Conservation (phyloP, 2,888 invertebrate species). For the Plagodis dolabraria region DNA sequence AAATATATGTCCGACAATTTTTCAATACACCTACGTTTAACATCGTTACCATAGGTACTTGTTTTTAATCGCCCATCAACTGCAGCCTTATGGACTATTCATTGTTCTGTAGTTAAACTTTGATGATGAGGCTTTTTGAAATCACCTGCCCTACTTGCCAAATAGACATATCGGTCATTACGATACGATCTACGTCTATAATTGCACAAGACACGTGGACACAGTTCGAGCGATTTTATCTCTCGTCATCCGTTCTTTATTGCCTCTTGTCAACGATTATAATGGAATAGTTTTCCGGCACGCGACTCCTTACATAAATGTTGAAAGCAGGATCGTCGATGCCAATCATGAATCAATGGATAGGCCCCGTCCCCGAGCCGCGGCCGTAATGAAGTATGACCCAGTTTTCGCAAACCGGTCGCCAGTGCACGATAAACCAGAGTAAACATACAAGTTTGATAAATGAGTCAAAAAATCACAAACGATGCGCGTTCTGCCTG, state of each 20-base stretch:
- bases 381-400: slow-evolving; percentile 53
- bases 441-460: slow-evolving; percentile 57
- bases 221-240: slow-evolving; percentile 38
- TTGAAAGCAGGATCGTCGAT: slow-evolving; percentile 28
- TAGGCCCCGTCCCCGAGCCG: slow-evolving; percentile 42
- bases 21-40: too few relatives aligned
- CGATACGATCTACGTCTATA: slow-evolving; percentile 13
- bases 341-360: slow-evolving; percentile 46
- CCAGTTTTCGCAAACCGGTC: slow-evolving; percentile 52
- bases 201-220: slow-evolving; percentile 23
- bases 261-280: slow-evolving; percentile 47
- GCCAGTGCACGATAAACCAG: slow-evolving; percentile 47
- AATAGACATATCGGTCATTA: slow-evolving; percentile 25
- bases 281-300: slow-evolving; percentile 45
- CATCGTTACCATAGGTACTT: too few relatives aligned
- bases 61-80: too few relatives aligned
- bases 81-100: too few relatives aligned
- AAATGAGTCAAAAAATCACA: slow-evolving; percentile 59
- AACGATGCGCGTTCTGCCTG: slow-evolving; percentile 41
- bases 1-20: too few relatives aligned
- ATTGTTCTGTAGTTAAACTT: too few relatives aligned
- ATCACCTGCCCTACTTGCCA: slow-evolving; percentile 24
- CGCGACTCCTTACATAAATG: slow-evolving; percentile 43
- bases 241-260: slow-evolving; percentile 44
- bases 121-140: too few relatives aligned